phyloP scores from a whole-genome alignment of 2,888 invertebrate species.

The Tanypteryx hageni region DNA sequence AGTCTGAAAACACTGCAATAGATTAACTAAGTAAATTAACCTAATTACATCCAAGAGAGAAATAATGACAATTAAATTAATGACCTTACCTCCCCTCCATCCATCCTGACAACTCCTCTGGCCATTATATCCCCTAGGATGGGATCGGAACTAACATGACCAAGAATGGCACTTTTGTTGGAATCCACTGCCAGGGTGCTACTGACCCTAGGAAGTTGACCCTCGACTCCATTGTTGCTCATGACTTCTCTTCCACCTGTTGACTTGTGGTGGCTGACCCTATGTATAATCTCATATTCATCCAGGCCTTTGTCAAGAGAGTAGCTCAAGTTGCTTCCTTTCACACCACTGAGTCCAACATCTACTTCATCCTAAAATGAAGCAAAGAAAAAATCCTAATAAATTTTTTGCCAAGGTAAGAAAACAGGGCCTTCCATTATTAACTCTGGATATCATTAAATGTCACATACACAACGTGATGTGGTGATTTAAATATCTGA shows the following conservation, averaged over 20 bases:
- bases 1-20: too few species aligned
- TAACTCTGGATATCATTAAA: too few species aligned
- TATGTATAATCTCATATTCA: conserved; percentile 67
- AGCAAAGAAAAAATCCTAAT: background rate
- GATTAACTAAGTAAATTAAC: too few species aligned
- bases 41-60: too few species aligned
- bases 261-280: background rate
- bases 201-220: background rate
- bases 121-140: conserved; percentile 64
- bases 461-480: too few species aligned
- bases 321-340: conserved; percentile 68
- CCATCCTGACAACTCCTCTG: background rate
- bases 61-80: background rate
- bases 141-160: conserved; percentile 67
- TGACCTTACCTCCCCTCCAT: conserved; percentile 26
- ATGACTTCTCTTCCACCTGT: background rate
- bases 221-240: background rate
- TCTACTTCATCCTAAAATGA: conserved; percentile 44
- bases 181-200: conserved; percentile 9
- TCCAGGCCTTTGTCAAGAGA: conserved; percentile 69
- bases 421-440: too few species aligned
- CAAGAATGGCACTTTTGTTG: conserved; percentile 36
- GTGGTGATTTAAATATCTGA: too few species aligned
- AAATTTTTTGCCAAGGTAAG: background rate
- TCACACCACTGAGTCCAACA: conserved; percentile 71